Percentiles rank a stretch among this genome's conserved stretches.
These are phyloP conservation scores for Daboia siamensis DNA, from an alignment of 2,113 vertebrate species.

Conservation along the genomic window DNA sequence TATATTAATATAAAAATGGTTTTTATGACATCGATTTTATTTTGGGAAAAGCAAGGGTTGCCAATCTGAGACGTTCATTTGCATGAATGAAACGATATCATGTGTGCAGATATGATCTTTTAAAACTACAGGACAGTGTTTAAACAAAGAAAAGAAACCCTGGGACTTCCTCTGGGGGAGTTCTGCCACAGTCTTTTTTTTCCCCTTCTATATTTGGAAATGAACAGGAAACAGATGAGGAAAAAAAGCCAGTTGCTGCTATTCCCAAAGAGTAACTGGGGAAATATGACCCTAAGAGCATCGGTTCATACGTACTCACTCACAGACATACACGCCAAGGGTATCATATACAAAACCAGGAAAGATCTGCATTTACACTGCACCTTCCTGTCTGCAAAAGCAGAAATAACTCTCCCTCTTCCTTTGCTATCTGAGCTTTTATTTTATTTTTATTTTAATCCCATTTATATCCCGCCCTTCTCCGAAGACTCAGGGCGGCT, in stretches of 20 bases:
- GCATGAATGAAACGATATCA: neutral
- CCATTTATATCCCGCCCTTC: too few relatives aligned
- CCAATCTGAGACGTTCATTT: neutral
- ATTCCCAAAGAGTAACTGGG: constrained; percentile 15
- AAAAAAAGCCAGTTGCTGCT: neutral
- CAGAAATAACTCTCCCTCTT: constrained; percentile 35
- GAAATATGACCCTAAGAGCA: neutral
- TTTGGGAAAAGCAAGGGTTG: neutral
- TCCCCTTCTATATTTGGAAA: neutral
- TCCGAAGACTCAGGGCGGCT: too few relatives aligned
- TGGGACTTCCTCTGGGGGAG: neutral
- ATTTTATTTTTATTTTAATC: too few relatives aligned
- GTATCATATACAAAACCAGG: constrained; percentile 51
- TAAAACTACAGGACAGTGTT: neutral
- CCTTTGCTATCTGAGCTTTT: constrained; percentile 44
- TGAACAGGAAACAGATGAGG: constrained; percentile 47
- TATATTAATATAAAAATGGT: too few relatives aligned
- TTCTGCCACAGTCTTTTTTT: neutral
- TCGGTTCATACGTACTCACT: neutral
- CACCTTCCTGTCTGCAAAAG: constrained; percentile 27
- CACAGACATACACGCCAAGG: neutral
- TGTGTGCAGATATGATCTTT: neutral
- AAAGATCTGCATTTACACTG: constrained; percentile 54
- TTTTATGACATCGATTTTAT: neutral
- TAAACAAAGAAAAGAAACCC: neutral